Percentiles rank a stretch among this genome's conserved stretches.
Conservation (phyloP, 2,797 vertebrate genomes). For the Lepilemur ruficaudatus region DNA sequence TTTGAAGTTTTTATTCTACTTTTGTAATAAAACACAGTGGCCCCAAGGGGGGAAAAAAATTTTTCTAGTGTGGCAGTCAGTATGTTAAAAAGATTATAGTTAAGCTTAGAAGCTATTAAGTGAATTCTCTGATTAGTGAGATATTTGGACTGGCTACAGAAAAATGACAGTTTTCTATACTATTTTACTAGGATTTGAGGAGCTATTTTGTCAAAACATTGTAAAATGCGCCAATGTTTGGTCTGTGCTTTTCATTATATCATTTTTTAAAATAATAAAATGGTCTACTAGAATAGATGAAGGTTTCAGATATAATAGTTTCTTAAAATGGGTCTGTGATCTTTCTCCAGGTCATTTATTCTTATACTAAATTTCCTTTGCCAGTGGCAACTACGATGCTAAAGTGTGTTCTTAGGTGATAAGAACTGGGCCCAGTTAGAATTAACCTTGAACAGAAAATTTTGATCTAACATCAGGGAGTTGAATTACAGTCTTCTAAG, state of each 20-base stretch:
- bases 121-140: neutral
- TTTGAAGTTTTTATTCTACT: too few species aligned
- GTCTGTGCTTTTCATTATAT: neutral
- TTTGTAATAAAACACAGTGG: too few species aligned
- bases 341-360: neutral
- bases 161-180: neutral
- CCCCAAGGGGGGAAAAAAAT: too few species aligned
- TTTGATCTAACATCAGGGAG: neutral
- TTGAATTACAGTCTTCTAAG: neutral
- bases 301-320: neutral
- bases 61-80: too few species aligned
- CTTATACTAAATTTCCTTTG: constrained; percentile 10
- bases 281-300: constrained; percentile 7
- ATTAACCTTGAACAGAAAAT: constrained; percentile 9
- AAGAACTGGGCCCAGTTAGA: constrained; percentile 18
- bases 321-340: neutral
- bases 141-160: neutral
- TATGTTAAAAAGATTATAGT: neutral
- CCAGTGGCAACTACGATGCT: neutral
- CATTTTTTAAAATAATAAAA: constrained; percentile 6
- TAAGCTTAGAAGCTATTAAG: neutral
- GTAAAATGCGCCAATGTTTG: neutral
- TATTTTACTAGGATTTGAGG: neutral
- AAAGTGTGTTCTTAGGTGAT: neutral
- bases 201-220: neutral